Evolutionary conservation across 2,888 invertebrate genomes (phyloP), one percentile per base, ranked within the genome.

Genomic region (Ptychoptera albimana): DNA sequence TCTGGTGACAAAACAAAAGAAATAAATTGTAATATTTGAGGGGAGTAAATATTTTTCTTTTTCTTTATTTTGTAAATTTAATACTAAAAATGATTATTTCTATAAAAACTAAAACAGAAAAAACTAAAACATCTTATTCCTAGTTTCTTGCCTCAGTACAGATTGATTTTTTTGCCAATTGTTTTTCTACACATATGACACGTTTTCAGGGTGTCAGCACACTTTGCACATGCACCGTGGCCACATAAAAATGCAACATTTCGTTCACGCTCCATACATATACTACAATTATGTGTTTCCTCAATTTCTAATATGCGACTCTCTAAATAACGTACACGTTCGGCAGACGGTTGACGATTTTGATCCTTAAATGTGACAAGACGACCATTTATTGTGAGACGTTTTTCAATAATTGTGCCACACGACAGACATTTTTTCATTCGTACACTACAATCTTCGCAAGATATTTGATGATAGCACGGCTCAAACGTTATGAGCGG

Each of bases 211-310:
- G 87, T 82, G 49, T 81, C 78, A 0, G 87, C 82, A 59, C 89
- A 89, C 52, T 75, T 74, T 43, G 79, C 77, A 61, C 89, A 89
- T 11, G 87, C 82, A 15, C 82, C 81, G 56, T 89, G 89, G 2
- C 89, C 89, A 56, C 89, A 89, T n/a, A 87, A 68, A 60, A 89
- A 89, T 15, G 82, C 87, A 14, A 87, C 81, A 57, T 85, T 84
- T 34, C 82, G 69, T 48, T 77, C 73, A 32, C 84, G 69, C 57
- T 89, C 88, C 87, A 89, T 85, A 60, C 89, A 89, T 53, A 89
- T 88, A 45, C 82, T 79, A 57, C 89, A 89, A 59, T 79, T 78
- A 55, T 83, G 80, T 13, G 83, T 81, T 57, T 89, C 88, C 60
- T 89, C 89, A 51, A 88, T 79, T 64, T 88, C 87, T 37, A 82